Base-by-base conservation (phyloP, 2,113 vertebrate species). In the Globicephala melas region DNA sequence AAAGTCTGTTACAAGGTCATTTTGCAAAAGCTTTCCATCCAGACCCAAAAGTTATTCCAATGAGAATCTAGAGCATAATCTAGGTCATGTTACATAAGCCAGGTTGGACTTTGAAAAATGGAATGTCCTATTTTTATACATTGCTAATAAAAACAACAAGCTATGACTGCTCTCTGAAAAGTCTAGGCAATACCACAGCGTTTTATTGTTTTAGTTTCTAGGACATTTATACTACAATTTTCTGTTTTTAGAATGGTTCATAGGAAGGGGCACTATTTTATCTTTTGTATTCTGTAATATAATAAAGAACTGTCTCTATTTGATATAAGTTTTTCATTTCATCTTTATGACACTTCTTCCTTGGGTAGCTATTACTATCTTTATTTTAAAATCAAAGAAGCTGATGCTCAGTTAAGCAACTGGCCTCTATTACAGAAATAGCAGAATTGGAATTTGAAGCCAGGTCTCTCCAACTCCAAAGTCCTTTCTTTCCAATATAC, bases 91-190 rank as follows among this genome's bases (percentile, higher is more conserved):
- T 91, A 93, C 25, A 63, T 80, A 97, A 96, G 38, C 18, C 23
- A 53, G 53, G 41, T 47, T 95, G 36, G 92, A 95, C 74, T 84
- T 91, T 44, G 33, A 94, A 92, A 97, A 97, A 90, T 71, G 47
- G 67, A 93, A 94, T 94, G 62, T 58, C 21, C 74, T 68, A 80
- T 80, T 93, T 96, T 94, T 92, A 87, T 70, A 89, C 33, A 44
- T 90, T 70, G 41, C 63, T 90, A 90, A 83, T 87, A 90, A 44
- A 93, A 94, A 91, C 68, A 85, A 79, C 21, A 88, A 85, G 15
- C 67, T 91, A 67, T 93, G 77, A 84, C 62, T 73, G 31, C 20
- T 86, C 20, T 41, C 89, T 82, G 86, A 96, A 71, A 94, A 89
- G 82, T 76, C 55, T 86, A 65, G 73, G 50, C 23, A 74, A 80